A percentile compares a stretch with the other conserved stretches of the same genome.
phyloP scores from a whole-genome alignment of 2,797 vertebrate species.

The Neostethus bicornis region DNA sequence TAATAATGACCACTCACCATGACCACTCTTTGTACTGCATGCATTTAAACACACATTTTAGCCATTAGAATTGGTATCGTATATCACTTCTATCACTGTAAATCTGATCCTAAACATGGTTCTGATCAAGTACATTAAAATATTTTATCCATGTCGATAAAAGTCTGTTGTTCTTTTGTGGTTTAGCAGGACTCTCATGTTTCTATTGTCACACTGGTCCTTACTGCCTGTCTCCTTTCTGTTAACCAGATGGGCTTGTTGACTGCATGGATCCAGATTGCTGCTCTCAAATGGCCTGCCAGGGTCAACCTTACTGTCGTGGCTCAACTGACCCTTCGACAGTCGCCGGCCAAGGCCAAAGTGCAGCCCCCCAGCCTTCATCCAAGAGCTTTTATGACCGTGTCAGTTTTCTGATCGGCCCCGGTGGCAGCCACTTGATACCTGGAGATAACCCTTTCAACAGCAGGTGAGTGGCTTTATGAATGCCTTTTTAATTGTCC shows the following conservation, averaged over 20 bases:
- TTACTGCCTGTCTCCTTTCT: constrained; percentile 36
- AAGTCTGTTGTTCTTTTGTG: too few species aligned
- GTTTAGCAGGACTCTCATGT: too few species aligned
- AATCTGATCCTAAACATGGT: too few species aligned
- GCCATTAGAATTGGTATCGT: too few species aligned
- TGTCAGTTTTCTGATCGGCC: constrained; percentile 90
- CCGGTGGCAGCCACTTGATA: constrained; percentile 91
- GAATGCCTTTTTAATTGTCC: constrained; percentile 56
- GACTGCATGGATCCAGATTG: constrained; percentile 99
- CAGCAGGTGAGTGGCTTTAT: constrained; percentile 84
- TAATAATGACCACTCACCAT: too few species aligned
- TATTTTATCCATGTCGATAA: too few species aligned
- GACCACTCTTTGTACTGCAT: too few species aligned
- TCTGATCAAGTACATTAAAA: too few species aligned
- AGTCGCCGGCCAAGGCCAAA: constrained; percentile 84
- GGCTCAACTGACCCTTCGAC: constrained; percentile 93
- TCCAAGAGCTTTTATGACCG: constrained; percentile 91
- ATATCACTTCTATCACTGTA: too few species aligned
- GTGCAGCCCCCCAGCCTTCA: constrained; percentile 80
- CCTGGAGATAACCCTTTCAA: constrained; percentile 94
- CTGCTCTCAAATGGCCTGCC: constrained; percentile 94
- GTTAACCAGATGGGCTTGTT: constrained; percentile 89
- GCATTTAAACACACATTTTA: too few species aligned
- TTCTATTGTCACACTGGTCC: constrained; percentile 22
- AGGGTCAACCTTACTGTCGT: constrained; percentile 91